These are phyloP conservation scores for Taxidea taxus DNA, from an alignment of 2,113 vertebrate species.

Conservation along the genomic window DNA sequence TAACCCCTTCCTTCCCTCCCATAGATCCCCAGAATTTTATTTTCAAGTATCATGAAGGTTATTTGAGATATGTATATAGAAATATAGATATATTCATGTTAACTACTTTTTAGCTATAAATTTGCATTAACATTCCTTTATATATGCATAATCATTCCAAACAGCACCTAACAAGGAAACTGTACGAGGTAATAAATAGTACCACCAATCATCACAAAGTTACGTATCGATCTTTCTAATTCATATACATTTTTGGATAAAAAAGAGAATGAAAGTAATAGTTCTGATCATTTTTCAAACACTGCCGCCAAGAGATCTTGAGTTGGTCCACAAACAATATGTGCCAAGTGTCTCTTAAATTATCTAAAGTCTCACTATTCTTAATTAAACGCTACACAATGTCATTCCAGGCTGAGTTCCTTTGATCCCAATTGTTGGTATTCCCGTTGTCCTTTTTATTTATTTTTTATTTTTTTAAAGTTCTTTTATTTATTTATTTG, in stretches of 20 bases:
- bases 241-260: neutral
- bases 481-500: no score
- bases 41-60: neutral
- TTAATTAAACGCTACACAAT: neutral
- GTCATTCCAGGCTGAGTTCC: neutral
- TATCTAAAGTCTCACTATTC: neutral
- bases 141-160: neutral
- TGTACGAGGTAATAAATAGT: neutral
- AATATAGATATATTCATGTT: neutral
- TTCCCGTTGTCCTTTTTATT: neutral
- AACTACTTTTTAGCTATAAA: neutral
- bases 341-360: neutral
- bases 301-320: neutral
- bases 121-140: neutral
- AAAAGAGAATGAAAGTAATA: neutral
- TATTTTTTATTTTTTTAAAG: no score
- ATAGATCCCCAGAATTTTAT: neutral
- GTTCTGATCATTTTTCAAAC: neutral
- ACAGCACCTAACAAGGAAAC: neutral
- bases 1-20: constrained; percentile 83
- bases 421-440: neutral
- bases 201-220: neutral
- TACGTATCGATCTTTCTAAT: neutral
- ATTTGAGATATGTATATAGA: neutral
- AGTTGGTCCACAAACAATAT: neutral